These are phyloP conservation scores for Holcopasites calliopsidis DNA, from an alignment of 1,140 invertebrate species.

Conservation along the genomic window DNA sequence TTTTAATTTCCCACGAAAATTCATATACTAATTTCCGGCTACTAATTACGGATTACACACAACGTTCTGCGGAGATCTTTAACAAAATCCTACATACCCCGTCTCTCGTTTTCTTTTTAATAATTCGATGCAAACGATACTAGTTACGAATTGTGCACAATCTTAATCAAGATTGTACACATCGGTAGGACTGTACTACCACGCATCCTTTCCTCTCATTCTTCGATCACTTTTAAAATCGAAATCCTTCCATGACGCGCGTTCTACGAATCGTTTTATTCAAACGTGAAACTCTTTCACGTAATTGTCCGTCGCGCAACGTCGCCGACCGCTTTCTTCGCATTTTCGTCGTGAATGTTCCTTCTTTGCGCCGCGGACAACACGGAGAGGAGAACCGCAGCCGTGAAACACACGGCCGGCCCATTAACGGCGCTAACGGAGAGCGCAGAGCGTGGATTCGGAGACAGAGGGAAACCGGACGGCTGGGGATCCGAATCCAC, in stretches of 20 bases:
- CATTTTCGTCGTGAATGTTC: conserved; percentile 48
- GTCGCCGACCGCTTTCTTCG: not conserved
- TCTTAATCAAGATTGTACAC: too few species aligned
- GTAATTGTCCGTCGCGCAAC: not conserved
- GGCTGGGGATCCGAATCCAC: conserved; percentile 51
- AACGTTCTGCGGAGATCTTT: not conserved
- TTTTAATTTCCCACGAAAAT: conserved; percentile 21
- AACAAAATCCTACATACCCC: not conserved
- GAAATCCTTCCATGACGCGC: not conserved
- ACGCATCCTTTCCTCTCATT: too few species aligned
- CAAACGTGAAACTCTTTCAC: not conserved
- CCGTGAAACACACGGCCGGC: conserved; percentile 53
- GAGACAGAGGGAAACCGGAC: conserved; percentile 12
- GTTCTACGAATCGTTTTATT: not conserved
- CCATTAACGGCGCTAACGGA: conserved; percentile 61
- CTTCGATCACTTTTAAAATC: not conserved
- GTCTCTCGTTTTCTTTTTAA: not conserved
- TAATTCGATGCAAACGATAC: not conserved
- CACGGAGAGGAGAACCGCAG: conserved; percentile 10
- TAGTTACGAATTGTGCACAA: not conserved
- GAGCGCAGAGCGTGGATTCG: conserved; percentile 9
- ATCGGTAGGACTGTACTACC: too few species aligned
- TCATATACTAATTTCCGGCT: conserved; percentile 19
- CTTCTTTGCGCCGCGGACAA: conserved; percentile 23
- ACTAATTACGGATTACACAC: conserved; percentile 15